These are phyloP conservation scores for Ennomos quercinarius DNA, from an alignment of 2,888 invertebrate species.

Conservation along the genomic window DNA sequence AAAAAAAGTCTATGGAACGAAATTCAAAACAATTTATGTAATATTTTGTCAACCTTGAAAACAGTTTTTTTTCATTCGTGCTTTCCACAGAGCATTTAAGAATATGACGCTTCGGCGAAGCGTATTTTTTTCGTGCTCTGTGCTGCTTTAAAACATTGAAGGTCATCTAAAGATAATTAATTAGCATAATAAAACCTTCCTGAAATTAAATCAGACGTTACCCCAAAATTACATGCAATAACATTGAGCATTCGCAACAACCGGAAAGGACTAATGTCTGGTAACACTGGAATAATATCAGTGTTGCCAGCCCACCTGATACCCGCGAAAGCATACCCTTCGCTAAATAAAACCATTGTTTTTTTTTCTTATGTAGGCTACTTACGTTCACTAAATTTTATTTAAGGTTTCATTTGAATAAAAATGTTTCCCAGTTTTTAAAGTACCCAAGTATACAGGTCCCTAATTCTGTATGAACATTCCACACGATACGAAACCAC, in stretches of 20 bases:
- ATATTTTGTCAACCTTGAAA: no score
- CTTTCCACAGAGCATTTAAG: no score
- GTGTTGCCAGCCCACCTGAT: constrained; percentile 39
- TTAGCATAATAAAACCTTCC: neutral
- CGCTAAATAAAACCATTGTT: constrained; percentile 49
- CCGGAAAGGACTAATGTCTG: constrained; percentile 54
- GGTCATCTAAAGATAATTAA: no score
- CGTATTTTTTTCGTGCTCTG: no score
- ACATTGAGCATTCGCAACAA: constrained; percentile 27
- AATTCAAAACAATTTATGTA: no score
- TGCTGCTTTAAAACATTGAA: no score
- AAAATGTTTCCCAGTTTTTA: constrained; percentile 17
- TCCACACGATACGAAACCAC: no score
- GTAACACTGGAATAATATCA: constrained; percentile 24
- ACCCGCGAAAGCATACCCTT: constrained; percentile 36
- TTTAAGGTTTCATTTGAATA: constrained; percentile 26
- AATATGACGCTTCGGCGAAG: no score
- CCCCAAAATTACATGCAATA: constrained; percentile 8
- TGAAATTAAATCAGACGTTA: constrained; percentile 7
- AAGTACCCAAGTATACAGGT: neutral
- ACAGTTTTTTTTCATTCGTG: no score
- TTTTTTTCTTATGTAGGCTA: neutral
- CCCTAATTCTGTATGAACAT: no score
- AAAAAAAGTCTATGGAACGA: no score
- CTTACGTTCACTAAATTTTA: constrained; percentile 14